Conservation (phyloP, 1,140 invertebrate genomes). For the Macrobrachium rosenbergii region DNA sequence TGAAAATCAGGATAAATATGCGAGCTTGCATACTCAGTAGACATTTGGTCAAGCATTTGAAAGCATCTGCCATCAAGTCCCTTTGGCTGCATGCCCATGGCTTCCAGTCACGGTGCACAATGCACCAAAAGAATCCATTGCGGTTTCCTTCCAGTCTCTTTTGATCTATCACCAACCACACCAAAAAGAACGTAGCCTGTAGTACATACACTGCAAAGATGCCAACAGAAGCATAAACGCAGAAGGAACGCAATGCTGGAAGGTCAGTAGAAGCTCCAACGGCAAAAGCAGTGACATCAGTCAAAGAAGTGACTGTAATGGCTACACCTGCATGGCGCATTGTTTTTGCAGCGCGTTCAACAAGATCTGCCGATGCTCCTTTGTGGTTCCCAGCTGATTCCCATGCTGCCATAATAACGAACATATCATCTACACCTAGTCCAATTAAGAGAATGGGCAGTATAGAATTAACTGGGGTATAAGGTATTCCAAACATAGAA, state of each 20-base stretch:
- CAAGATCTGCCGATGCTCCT: conserved; percentile 64
- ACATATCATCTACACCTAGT: conserved; percentile 74
- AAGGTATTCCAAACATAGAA: conserved; percentile 73
- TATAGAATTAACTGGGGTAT: conserved; percentile 75
- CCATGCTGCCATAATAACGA: conserved; percentile 73
- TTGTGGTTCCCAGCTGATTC: conserved; percentile 43
- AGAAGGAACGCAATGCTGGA: conserved; percentile 73
- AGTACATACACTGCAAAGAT: conserved; percentile 74
- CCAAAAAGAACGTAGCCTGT: conserved; percentile 75
- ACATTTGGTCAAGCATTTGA: conserved; percentile 35
- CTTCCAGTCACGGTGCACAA: conserved; percentile 64
- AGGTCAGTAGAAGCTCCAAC: conserved; percentile 77
- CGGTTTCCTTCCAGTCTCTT: conserved; percentile 69
- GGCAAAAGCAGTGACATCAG: conserved; percentile 78
- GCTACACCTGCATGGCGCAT: conserved; percentile 77
- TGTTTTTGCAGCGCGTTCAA: conserved; percentile 70
- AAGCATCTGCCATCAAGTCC: conserved; percentile 46
- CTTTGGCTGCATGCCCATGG: conserved; percentile 60
- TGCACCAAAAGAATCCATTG: conserved; percentile 72
- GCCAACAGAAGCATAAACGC: conserved; percentile 73
- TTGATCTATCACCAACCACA: conserved; percentile 74
- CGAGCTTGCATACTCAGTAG: conserved; percentile 32
- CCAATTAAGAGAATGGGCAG: conserved; percentile 76
- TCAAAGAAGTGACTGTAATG: conserved; percentile 79
- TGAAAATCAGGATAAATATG: conserved; percentile 45